Conservation (phyloP, 2,113 vertebrate genomes). For the cat (Felis catus) region F.catus_Fca126_mat1.0 CM031419.1:53298501-53299000, state of each 20-base stretch:
- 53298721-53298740: constrained; percentile 95
- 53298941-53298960: neutral
- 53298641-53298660: neutral
- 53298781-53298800: constrained; percentile 98
- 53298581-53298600: neutral
- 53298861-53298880: constrained; percentile 92
- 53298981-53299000: constrained; percentile 37
- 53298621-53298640: neutral
- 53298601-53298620: neutral
- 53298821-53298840: constrained; percentile 98
- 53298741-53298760: constrained; percentile 99
- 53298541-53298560: constrained; percentile 25
- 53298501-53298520: neutral
- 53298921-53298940: neutral
- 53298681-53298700: neutral
- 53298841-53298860: constrained; percentile 97
- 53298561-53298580: neutral
- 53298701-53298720: neutral
- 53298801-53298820: constrained; percentile 99
- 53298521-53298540: neutral
- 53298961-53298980: constrained; percentile 40
- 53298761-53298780: constrained; percentile 97
- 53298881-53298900: neutral
- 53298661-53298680: neutral
- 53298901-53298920: neutral